Percentiles rank a stretch among this genome's conserved stretches.
phyloP scores from a whole-genome alignment of 2,888 invertebrate species.

The Hydriomena furcata region DNA sequence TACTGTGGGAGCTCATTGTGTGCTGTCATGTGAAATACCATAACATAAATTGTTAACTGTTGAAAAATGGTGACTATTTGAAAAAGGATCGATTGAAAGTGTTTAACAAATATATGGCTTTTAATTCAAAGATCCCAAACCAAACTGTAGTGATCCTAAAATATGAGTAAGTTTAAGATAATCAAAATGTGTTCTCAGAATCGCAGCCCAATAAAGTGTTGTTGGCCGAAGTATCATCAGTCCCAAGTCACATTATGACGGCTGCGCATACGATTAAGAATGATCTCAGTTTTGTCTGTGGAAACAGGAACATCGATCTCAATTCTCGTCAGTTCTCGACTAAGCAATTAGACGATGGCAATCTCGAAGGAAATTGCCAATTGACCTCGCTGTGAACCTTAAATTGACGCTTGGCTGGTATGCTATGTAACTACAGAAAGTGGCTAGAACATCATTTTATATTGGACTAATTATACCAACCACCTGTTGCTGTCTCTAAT shows the following conservation, averaged over 20 bases:
- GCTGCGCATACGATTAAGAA: constrained; percentile 39
- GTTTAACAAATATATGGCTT: neutral
- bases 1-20: constrained; percentile 58
- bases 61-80: constrained; percentile 33
- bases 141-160: no score
- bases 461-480: constrained; percentile 10
- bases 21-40: constrained; percentile 48
- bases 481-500: constrained; percentile 5
- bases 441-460: constrained; percentile 4
- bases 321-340: constrained; percentile 52
- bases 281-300: constrained; percentile 39
- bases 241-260: constrained; percentile 8
- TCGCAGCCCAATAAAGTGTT: constrained; percentile 7
- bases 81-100: constrained; percentile 10
- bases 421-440: constrained; percentile 27
- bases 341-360: constrained; percentile 71
- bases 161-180: neutral
- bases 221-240: constrained; percentile 12
- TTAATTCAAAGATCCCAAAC: no score
- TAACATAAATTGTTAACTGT: constrained; percentile 46
- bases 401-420: constrained; percentile 57
- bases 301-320: constrained; percentile 36
- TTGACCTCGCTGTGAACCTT: constrained; percentile 76
- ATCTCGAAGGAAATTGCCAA: constrained; percentile 79
- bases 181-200: constrained; percentile 1